Percentiles rank a stretch among this genome's conserved stretches.
Conservation (phyloP, 2,797 vertebrate genomes). For the Falco naumanni region DNA sequence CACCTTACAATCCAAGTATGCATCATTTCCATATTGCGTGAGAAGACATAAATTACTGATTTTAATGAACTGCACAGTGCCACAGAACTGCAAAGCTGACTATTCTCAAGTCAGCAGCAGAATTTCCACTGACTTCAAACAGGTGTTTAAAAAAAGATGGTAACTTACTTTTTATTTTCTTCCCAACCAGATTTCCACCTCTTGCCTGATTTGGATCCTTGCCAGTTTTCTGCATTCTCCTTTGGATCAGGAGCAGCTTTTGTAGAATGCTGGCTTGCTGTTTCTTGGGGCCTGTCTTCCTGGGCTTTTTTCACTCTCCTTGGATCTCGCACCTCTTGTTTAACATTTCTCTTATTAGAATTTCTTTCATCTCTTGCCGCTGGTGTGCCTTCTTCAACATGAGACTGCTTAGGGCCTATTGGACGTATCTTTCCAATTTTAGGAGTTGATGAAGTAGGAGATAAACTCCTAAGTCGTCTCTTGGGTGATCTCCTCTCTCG, state of each 20-base stretch:
- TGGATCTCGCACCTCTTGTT: conserved; percentile 82
- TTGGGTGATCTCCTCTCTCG: conserved; percentile 93
- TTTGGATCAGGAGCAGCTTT: conserved; percentile 84
- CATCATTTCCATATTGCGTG: background rate
- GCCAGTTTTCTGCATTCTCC: conserved; percentile 85
- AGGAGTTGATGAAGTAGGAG: conserved; percentile 80
- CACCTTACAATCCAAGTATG: background rate
- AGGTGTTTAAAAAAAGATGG: background rate
- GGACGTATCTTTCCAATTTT: conserved; percentile 85
- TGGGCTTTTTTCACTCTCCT: conserved; percentile 86
- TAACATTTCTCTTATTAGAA: conserved; percentile 82
- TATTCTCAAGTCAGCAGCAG: background rate
- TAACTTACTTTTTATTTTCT: conserved; percentile 92
- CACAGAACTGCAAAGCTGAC: background rate
- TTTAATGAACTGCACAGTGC: background rate
- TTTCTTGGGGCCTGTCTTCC: conserved; percentile 87
- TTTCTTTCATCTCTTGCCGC: conserved; percentile 86
- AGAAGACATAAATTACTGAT: background rate
- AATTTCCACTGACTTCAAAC: background rate
- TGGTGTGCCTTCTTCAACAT: conserved; percentile 79
- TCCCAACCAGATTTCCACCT: conserved; percentile 97
- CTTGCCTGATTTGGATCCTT: conserved; percentile 82
- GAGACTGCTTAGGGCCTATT: conserved; percentile 79
- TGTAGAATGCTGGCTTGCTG: conserved; percentile 79
- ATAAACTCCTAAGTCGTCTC: conserved; percentile 85